These are phyloP conservation scores for Hemibagrus wyckioides DNA, from an alignment of 2,113 vertebrate genomes.

Conservation along the genomic window DNA sequence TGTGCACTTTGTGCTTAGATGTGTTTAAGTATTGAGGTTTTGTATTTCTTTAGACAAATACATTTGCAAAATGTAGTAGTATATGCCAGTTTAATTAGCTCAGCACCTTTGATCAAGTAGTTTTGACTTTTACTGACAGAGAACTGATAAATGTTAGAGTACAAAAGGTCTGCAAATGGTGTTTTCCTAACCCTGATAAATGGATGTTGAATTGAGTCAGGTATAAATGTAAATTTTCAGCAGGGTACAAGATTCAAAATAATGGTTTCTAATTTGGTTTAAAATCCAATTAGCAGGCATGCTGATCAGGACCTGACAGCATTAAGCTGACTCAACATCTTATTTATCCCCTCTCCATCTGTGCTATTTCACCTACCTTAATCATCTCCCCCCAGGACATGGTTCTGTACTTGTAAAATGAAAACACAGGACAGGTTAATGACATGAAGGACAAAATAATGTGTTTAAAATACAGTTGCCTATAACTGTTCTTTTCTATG, in stretches of 20 bases:
- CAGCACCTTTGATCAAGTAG: neutral
- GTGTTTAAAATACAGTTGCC: too few species aligned
- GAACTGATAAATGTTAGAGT: neutral
- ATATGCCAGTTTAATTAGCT: neutral
- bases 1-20: neutral
- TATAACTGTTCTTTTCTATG: too few species aligned
- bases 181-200: neutral
- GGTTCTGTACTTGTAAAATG: neutral
- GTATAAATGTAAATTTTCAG: neutral
- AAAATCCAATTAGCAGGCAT: conserved; percentile 49
- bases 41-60: neutral
- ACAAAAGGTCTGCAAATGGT: neutral
- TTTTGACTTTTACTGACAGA: neutral
- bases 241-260: neutral
- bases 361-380: conserved; percentile 53
- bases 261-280: neutral
- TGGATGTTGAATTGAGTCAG: neutral
- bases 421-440: neutral
- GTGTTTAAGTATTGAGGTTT: neutral
- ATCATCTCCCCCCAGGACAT: conserved; percentile 43
- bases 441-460: conserved; percentile 16
- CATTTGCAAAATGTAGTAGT: neutral
- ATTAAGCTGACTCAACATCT: conserved; percentile 65
- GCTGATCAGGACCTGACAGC: conserved; percentile 50
- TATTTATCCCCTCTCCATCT: conserved; percentile 65